Percentiles rank a stretch among this genome's conserved stretches.
phyloP scores from a whole-genome alignment of 37 sponge, comb jelly and placozoan genomes.

The Halichondria panicea region DNA sequence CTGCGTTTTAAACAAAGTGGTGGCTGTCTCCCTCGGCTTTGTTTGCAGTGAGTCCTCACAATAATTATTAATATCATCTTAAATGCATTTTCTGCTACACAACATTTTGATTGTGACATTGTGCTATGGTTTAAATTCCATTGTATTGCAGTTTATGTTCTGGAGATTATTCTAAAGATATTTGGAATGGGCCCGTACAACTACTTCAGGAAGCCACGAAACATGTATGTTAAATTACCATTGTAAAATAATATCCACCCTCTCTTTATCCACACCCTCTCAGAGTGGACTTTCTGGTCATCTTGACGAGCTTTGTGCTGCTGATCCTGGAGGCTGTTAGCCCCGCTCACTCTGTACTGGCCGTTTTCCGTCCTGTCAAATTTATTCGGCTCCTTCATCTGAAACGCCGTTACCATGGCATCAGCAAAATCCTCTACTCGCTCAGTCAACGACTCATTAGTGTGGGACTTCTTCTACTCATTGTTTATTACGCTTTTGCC shows the following conservation, averaged over 20 bases:
- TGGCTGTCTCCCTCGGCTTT: conserved; percentile 36
- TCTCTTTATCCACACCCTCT: conserved; percentile 2
- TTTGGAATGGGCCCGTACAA: conserved; percentile 53
- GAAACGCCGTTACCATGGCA: conserved; percentile 72
- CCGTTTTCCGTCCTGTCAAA: conserved; percentile 28
- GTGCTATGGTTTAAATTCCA: neutral
- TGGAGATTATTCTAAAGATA: conserved; percentile 67
- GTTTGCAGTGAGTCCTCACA: conserved; percentile 17
- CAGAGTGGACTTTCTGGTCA: conserved; percentile 44
- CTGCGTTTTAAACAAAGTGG: neutral
- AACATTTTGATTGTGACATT: neutral
- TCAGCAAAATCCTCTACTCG: conserved; percentile 67
- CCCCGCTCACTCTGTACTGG: conserved; percentile 12
- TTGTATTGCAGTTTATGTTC: conserved; percentile 52
- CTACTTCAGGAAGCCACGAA: conserved; percentile 77
- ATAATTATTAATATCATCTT: neutral
- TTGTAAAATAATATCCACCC: neutral
- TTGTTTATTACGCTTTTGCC: conserved; percentile 76
- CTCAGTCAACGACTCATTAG: conserved; percentile 64
- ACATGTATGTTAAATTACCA: conserved; percentile 44
- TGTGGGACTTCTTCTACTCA: conserved; percentile 20
- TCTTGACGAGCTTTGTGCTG: conserved; percentile 18
- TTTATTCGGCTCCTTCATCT: conserved; percentile 64
- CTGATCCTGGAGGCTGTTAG: conserved; percentile 11
- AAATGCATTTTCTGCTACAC: neutral